A percentile compares a stretch with the other conserved stretches of the same genome.
Conservation (phyloP, 2,797 vertebrate species). For the Bradypodion ventrale region DNA sequence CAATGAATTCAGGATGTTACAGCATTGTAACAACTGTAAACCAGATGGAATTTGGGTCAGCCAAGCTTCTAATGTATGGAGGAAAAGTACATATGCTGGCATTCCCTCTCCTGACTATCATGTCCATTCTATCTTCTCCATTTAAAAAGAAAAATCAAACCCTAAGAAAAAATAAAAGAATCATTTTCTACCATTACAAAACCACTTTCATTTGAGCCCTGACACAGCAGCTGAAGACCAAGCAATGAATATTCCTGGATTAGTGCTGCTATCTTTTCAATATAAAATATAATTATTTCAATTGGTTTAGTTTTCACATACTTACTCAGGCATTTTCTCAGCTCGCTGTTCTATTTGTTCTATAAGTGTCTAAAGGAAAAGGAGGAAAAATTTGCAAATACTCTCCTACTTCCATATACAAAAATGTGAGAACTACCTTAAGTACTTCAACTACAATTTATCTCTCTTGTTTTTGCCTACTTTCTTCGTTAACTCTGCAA, state of each 20-base stretch:
- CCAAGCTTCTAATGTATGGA: no score
- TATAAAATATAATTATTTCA: not conserved
- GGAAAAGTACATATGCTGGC: not conserved
- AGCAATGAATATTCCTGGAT: not conserved
- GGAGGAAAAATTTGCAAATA: conserved; percentile 42
- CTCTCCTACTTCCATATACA: not conserved
- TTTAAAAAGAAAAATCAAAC: not conserved
- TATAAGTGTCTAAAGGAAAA: conserved; percentile 84
- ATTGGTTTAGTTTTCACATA: conserved; percentile 51
- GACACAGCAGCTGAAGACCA: not conserved
- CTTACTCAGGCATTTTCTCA: conserved; percentile 94
- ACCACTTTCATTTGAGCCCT: not conserved
- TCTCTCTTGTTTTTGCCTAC: no score
- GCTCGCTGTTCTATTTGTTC: conserved; percentile 94
- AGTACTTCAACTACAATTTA: no score
- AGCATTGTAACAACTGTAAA: not conserved
- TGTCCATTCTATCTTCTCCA: not conserved
- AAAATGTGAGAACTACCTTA: no score
- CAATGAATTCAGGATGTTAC: no score
- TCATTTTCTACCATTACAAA: not conserved
- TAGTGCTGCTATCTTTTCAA: not conserved
- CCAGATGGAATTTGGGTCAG: no score
- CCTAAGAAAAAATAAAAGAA: not conserved
- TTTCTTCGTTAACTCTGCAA: not conserved
- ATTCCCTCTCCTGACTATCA: not conserved